Evolutionary conservation across 2,888 invertebrate species (phyloP).

Genomic region (Nomada hirtipes): DNA sequence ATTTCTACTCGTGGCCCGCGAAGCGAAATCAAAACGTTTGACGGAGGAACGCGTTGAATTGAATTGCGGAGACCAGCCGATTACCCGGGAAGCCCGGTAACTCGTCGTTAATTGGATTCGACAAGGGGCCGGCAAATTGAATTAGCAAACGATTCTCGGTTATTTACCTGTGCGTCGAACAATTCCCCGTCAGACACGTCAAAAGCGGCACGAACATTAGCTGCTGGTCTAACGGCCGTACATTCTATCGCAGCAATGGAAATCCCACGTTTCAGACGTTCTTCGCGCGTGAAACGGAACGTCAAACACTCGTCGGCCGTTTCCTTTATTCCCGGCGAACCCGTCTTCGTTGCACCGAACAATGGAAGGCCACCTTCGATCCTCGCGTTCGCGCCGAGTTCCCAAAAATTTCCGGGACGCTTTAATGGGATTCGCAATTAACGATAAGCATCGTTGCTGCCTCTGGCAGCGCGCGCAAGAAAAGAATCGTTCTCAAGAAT

Average conservation of each 20-base stretch:
- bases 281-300: constrained; percentile 16
- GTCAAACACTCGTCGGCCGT: constrained; percentile 12
- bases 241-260: background rate
- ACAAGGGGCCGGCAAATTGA: constrained; percentile 66
- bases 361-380: constrained; percentile 31
- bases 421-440: constrained; percentile 17
- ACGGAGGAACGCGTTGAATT: constrained; percentile 55
- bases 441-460: constrained; percentile 22
- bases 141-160: constrained; percentile 71
- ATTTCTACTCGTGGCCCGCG: background rate
- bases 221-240: background rate
- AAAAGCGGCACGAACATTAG: constrained; percentile 35
- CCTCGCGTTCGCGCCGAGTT: background rate
- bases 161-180: constrained; percentile 69
- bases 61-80: constrained; percentile 65
- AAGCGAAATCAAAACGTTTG: constrained; percentile 48
- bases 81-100: constrained; percentile 68
- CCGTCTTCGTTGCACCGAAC: background rate
- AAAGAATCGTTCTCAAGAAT: constrained; percentile 45
- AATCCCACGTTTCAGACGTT: constrained; percentile 17
- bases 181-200: constrained; percentile 57
- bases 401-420: background rate
- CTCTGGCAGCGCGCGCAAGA: background rate
- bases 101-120: constrained; percentile 72
- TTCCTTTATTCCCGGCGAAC: background rate